Percentiles rank a stretch among this genome's conserved stretches.
phyloP scores from a whole-genome alignment of 2,113 vertebrate genomes.

The Aptenodytes forsteri region DNA sequence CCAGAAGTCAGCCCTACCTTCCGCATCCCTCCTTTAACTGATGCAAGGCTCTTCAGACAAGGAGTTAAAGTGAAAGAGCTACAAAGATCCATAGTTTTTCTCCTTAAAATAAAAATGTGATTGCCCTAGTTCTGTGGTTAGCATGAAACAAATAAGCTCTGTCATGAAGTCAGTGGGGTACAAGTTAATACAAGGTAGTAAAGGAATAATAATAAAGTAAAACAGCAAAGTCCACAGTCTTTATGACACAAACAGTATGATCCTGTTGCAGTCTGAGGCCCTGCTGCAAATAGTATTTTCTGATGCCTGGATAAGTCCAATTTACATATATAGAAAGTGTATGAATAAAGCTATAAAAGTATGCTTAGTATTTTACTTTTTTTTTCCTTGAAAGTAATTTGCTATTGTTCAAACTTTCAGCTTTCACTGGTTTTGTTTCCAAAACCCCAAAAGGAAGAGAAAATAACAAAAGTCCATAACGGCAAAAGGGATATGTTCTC shows the following conservation, averaged over 20 bases:
- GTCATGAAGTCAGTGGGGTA: constrained; percentile 16
- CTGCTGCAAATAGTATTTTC: not conserved
- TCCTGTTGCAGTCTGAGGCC: constrained; percentile 2
- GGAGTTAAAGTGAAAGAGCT: not conserved
- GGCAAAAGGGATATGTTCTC: constrained; percentile 53
- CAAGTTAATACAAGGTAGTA: constrained; percentile 42
- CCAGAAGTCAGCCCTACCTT: not conserved
- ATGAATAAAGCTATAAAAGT: constrained; percentile 20
- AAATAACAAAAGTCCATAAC: constrained; percentile 51
- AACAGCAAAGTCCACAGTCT: constrained; percentile 1
- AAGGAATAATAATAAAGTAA: constrained; percentile 40
- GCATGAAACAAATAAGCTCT: constrained; percentile 40
- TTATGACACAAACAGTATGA: constrained; percentile 5
- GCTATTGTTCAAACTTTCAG: constrained; percentile 48
- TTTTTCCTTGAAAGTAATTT: constrained; percentile 57
- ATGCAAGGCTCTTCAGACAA: not conserved
- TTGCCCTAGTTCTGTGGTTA: constrained; percentile 23
- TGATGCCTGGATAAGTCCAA: not conserved
- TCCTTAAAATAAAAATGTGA: not conserved
- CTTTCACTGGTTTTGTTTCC: constrained; percentile 55
- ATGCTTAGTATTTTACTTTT: constrained; percentile 13
- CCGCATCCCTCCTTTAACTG: no score
- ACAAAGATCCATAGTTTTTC: not conserved
- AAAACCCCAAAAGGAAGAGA: constrained; percentile 61
- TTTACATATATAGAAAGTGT: constrained; percentile 29